These are phyloP conservation scores for Pseudeuparius sepicola DNA, from an alignment of 2,888 invertebrate genomes.

Conservation along the genomic window DNA sequence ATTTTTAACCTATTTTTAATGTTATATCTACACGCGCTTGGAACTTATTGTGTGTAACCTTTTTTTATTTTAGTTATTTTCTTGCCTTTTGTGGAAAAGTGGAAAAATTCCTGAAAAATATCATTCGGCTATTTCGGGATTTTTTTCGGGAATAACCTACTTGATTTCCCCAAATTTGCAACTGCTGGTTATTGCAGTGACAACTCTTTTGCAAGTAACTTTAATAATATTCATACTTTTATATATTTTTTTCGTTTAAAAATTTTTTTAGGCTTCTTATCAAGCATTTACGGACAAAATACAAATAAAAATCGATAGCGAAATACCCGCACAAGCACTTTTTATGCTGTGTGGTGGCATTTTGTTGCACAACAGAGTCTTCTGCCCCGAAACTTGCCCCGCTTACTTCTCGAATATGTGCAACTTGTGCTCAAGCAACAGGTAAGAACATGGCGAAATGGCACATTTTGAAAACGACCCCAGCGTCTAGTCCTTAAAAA, in stretches of 20 bases:
- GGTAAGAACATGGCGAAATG: too few relatives aligned
- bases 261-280: slow-evolving; percentile 21
- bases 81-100: slow-evolving; percentile 33
- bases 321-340: slow-evolving; percentile 41
- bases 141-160: slow-evolving; percentile 45
- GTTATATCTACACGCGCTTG: too few relatives aligned
- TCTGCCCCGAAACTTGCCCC: slow-evolving; percentile 46
- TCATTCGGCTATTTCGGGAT: slow-evolving; percentile 45
- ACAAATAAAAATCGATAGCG: slow-evolving; percentile 23
- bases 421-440: slow-evolving; percentile 42
- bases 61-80: slow-evolving; percentile 37
- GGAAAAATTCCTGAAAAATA: slow-evolving; percentile 40
- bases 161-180: slow-evolving; percentile 45
- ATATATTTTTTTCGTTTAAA: too few relatives aligned
- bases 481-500: too few relatives aligned
- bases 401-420: slow-evolving; percentile 45
- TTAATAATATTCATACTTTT: too few relatives aligned
- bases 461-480: too few relatives aligned
- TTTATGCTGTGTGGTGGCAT: slow-evolving; percentile 46
- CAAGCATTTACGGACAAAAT: too few relatives aligned
- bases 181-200: slow-evolving; percentile 43
- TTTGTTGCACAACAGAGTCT: slow-evolving; percentile 45
- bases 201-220: slow-evolving; percentile 45
- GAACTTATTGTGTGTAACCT: too few relatives aligned
- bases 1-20: too few relatives aligned